Evolutionary conservation across 1,140 invertebrate species (phyloP).

Genomic region (Brachionus angularis): DNA sequence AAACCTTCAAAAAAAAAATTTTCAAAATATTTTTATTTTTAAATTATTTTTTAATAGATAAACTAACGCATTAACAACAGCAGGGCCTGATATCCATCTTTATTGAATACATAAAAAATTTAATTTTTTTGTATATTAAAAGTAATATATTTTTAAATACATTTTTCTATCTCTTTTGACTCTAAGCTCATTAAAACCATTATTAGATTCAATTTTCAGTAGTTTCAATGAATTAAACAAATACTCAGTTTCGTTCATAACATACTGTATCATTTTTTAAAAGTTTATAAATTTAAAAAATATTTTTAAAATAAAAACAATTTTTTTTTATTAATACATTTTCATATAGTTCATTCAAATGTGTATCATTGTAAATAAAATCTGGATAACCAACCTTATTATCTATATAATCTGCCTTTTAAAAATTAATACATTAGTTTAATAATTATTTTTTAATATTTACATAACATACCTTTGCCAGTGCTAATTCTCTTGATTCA

Average conservation of each 20-base stretch:
- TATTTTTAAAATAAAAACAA: too few species aligned
- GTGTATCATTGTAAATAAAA: slow-evolving; percentile 48
- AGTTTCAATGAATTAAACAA: slow-evolving; percentile 21
- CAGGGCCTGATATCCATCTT: slow-evolving; percentile 39
- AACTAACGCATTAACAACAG: slow-evolving; percentile 36
- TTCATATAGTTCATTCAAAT: slow-evolving; percentile 48
- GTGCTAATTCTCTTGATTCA: slow-evolving; percentile 71
- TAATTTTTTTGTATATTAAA: neutral
- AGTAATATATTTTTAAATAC: neutral
- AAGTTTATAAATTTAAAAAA: too few species aligned
- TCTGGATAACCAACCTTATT: slow-evolving; percentile 49
- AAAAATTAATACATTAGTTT: neutral
- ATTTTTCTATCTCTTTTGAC: slow-evolving; percentile 6
- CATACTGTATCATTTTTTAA: neutral
- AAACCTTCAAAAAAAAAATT: slow-evolving; percentile 5
- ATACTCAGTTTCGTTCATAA: slow-evolving; percentile 38
- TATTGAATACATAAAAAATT: neutral
- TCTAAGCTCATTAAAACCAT: slow-evolving; percentile 12
- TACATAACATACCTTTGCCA: slow-evolving; percentile 64
- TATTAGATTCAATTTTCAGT: slow-evolving; percentile 3
- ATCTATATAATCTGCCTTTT: slow-evolving; percentile 46
- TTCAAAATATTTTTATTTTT: neutral
- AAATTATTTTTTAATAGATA: neutral
- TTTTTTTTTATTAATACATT: slow-evolving; percentile 45
- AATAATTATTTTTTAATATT: neutral